These are phyloP conservation scores for Neodiprion fabricii DNA, from an alignment of 1,140 invertebrate genomes.

Conservation along the genomic window DNA sequence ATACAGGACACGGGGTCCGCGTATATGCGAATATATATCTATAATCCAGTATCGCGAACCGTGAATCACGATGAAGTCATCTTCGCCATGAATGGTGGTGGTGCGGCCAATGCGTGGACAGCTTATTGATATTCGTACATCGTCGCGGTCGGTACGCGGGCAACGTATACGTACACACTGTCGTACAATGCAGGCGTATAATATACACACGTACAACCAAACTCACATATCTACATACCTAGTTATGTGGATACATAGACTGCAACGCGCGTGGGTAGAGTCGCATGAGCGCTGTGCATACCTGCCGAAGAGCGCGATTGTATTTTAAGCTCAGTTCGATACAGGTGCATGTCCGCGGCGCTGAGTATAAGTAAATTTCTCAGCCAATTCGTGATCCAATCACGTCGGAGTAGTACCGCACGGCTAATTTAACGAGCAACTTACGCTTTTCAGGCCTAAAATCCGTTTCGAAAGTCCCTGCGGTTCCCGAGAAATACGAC, in stretches of 20 bases:
- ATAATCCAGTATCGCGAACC: not conserved
- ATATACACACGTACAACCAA: not conserved
- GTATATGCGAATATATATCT: not conserved
- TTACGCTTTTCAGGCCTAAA: constrained; percentile 27
- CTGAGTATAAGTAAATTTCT: not conserved
- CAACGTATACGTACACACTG: not conserved
- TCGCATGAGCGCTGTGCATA: no score
- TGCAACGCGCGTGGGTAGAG: not conserved
- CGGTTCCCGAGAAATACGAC: constrained; percentile 24
- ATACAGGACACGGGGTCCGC: no score
- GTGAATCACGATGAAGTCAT: constrained; percentile 35
- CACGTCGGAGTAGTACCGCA: not conserved
- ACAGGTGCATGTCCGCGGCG: no score
- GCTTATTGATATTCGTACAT: constrained; percentile 1
- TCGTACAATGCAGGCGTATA: not conserved
- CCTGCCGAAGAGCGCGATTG: no score
- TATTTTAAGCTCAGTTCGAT: no score
- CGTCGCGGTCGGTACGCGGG: not conserved
- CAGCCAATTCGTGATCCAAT: not conserved
- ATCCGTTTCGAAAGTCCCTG: constrained; percentile 24
- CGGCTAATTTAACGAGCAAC: not conserved
- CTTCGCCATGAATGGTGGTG: constrained; percentile 19
- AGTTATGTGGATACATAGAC: not conserved
- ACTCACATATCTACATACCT: not conserved
- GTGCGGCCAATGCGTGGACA: constrained; percentile 10